A percentile compares a stretch with the other conserved stretches of the same genome.
Conservation (phyloP, 2,888 invertebrate species). For the Caenorhabditis angaria region DNA sequence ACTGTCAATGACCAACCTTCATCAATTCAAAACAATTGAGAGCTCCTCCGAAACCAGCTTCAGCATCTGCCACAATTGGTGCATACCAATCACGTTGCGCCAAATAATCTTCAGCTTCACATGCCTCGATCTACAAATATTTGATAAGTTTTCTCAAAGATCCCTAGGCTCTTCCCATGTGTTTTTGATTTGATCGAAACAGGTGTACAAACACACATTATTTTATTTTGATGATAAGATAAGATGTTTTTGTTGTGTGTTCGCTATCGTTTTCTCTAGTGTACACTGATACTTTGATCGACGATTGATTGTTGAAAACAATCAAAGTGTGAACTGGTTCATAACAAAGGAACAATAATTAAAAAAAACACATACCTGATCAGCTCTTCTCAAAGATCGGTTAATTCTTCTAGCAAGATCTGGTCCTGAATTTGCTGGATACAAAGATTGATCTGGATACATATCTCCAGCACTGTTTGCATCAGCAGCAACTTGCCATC, state of each 20-base stretch:
- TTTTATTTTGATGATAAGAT: background rate
- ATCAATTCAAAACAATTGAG: conserved; percentile 73
- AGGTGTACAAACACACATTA: background rate
- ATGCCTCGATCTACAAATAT: conserved; percentile 59
- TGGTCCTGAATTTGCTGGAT: conserved; percentile 73
- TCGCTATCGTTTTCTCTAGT: background rate
- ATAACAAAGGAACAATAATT: background rate
- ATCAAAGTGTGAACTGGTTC: background rate
- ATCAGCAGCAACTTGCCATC: conserved; percentile 74
- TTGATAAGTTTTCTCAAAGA: background rate
- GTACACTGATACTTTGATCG: conserved; percentile 6
- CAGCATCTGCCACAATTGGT: conserved; percentile 73
- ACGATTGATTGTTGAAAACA: background rate
- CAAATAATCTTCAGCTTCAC: conserved; percentile 69
- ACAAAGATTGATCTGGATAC: conserved; percentile 73
- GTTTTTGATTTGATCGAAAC: background rate
- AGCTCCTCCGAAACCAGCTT: conserved; percentile 73
- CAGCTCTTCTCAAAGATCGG: conserved; percentile 71
- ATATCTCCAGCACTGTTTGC: conserved; percentile 72
- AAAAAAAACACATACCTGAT: conserved; percentile 58
- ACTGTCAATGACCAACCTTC: conserved; percentile 52
- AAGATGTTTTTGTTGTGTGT: background rate
- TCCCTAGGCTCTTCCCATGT: background rate
- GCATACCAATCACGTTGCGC: conserved; percentile 71
- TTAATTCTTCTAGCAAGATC: conserved; percentile 72